Base-by-base conservation (phyloP, 2,888 invertebrate genomes). In the Diarsia dahlii region DNA sequence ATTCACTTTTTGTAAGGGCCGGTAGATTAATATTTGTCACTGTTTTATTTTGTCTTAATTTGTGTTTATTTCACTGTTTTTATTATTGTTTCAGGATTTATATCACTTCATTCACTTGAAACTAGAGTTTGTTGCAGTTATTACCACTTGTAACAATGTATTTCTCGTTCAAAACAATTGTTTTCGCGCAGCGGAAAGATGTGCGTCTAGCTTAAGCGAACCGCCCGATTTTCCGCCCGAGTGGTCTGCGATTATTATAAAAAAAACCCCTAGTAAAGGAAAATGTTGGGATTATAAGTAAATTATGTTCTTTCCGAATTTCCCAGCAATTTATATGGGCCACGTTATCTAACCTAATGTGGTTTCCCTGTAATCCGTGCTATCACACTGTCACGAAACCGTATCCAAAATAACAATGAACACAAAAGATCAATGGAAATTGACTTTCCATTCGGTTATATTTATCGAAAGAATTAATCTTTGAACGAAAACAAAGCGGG, bases 211-310 rank as follows among this genome's bases (percentile, higher is more conserved):
- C n/a, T n/a, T n/a, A n/a, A n/a, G n/a, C n/a, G n/a, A n/a, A n/a
- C n/a, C n/a, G n/a, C n/a, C n/a, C n/a, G n/a, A n/a, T n/a, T n/a
- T n/a, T n/a, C n/a, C n/a, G n/a, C n/a, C n/a, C n/a, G n/a, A n/a
- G 83, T 83, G 69, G 62, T 66, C 48, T 46, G 20, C 50, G 34
- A 63, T 78, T 77, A 82, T 71, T 63, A 74, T 74, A 78, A 76
- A 81, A 81, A 76, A 66, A 54, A 45, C 2, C 48, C n/a, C n/a
- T n/a, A 60, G 66, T 64, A 78, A 70, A 76, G 28, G 73, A 80
- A 75, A 84, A 81, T 81, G 84, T 74, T 50, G 39, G 84, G 77
- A 84, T 84, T 80, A 86, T 74, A 78, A 86, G 54, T 81, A 84
- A 84, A 84, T 80, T 78, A 86, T 67, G 71, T 72, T 58, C 77